Evolutionary conservation across 2,888 invertebrate species (phyloP).

Genomic region (Pachydiplax longipennis): DNA sequence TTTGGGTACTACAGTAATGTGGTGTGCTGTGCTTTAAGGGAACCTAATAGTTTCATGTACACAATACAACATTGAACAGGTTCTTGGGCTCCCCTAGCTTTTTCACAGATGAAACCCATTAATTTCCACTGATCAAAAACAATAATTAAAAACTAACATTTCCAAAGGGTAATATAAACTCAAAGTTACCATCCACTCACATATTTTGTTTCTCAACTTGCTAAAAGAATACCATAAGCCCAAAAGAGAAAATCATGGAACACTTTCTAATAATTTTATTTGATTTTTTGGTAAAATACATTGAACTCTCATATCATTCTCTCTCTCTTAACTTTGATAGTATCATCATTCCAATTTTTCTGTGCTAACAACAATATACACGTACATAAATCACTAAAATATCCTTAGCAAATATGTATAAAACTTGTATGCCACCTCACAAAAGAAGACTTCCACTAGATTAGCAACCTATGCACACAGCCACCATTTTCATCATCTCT

Average conservation of each 20-base stretch:
- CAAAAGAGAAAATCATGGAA: not conserved
- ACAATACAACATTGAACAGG: too few species aligned
- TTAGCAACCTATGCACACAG: conserved; percentile 32
- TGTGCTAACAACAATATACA: not conserved
- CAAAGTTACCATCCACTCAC: too few species aligned
- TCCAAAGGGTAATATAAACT: too few species aligned
- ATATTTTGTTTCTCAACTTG: too few species aligned
- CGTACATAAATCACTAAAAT: conserved; percentile 18
- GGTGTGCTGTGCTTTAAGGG: too few species aligned
- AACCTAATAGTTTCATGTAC: too few species aligned
- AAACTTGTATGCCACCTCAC: conserved; percentile 13
- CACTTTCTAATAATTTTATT: not conserved
- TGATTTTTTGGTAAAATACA: conserved; percentile 27
- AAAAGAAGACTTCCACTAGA: not conserved
- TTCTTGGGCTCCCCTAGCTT: too few species aligned
- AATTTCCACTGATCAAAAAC: too few species aligned
- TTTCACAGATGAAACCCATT: too few species aligned
- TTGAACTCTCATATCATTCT: not conserved
- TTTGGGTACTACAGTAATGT: too few species aligned
- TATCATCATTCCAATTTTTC: not conserved
- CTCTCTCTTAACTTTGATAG: not conserved
- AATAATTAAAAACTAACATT: too few species aligned
- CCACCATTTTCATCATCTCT: conserved; percentile 12
- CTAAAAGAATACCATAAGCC: too few species aligned
- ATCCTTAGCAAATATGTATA: conserved; percentile 35